Percentiles rank a stretch among this genome's conserved stretches.
Conservation (phyloP, 2,888 invertebrate species). For the Keiferia lycopersicella region DNA sequence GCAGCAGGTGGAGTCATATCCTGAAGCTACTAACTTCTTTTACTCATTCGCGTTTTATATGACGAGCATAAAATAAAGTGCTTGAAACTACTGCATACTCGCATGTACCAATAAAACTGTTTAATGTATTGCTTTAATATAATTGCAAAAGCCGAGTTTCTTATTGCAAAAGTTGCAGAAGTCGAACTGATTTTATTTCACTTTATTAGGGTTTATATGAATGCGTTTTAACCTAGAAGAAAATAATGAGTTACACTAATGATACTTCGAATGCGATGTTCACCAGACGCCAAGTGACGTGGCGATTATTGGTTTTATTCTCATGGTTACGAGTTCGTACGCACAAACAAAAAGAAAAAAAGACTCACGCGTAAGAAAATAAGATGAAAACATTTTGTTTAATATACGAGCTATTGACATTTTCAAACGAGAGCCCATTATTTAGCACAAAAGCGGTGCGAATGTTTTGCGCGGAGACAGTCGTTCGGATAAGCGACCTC, state of each 20-base stretch:
- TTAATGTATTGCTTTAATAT: conserved; percentile 9
- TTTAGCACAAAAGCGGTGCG: conserved; percentile 33
- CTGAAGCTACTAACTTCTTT: background rate
- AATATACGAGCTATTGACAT: conserved; percentile 29
- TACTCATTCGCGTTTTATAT: background rate
- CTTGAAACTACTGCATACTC: background rate
- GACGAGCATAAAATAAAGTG: conserved; percentile 9
- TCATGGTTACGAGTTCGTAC: conserved; percentile 7
- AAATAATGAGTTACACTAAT: conserved; percentile 2
- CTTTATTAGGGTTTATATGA: background rate
- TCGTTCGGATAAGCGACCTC: conserved; percentile 41
- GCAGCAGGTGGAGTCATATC: background rate
- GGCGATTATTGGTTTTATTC: conserved; percentile 3
- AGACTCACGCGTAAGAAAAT: conserved; percentile 15
- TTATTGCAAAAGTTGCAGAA: background rate
- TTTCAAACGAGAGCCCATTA: conserved; percentile 26
- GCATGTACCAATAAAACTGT: conserved; percentile 10
- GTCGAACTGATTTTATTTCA: background rate
- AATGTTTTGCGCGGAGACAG: conserved; percentile 45
- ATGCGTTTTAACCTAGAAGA: background rate
- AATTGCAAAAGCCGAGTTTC: conserved; percentile 8
- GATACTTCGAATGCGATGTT: background rate
- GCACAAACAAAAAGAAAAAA: background rate
- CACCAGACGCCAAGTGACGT: background rate
- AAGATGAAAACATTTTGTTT: conserved; percentile 23